These are phyloP conservation scores for Acropternis orthonyx DNA, from an alignment of 2,797 vertebrate species.

Conservation along the genomic window DNA sequence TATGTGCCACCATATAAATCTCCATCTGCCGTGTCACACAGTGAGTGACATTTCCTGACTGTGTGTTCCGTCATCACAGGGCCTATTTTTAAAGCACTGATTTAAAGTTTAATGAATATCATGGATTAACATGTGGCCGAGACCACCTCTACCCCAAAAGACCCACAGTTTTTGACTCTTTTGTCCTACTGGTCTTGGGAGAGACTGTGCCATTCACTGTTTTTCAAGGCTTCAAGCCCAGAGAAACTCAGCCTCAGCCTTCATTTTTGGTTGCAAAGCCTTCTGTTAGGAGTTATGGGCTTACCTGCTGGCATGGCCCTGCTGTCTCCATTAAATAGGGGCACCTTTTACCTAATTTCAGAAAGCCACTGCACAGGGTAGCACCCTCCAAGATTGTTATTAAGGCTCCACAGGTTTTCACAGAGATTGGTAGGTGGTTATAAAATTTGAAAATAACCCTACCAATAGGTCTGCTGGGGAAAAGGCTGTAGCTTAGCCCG, in stretches of 20 bases:
- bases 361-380: neutral
- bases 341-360: neutral
- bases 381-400: neutral
- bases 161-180: neutral
- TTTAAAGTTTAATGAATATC: neutral
- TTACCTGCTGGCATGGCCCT: neutral
- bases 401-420: neutral
- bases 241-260: neutral
- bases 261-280: neutral
- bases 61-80: slow-evolving; percentile 28
- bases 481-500: neutral
- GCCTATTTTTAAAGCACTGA: slow-evolving; percentile 41
- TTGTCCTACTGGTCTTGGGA: neutral
- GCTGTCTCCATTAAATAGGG: neutral
- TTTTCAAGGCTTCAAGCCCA: neutral
- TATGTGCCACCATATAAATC: neutral
- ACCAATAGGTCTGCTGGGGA: neutral
- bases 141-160: neutral
- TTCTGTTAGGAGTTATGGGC: neutral
- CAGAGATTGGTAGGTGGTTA: neutral
- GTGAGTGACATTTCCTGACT: slow-evolving; percentile 15
- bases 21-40: neutral
- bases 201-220: neutral
- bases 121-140: neutral
- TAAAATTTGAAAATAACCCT: neutral